These are phyloP conservation scores for Ctenicera cuprea DNA, from an alignment of 2,888 invertebrate species.

Conservation along the genomic window DNA sequence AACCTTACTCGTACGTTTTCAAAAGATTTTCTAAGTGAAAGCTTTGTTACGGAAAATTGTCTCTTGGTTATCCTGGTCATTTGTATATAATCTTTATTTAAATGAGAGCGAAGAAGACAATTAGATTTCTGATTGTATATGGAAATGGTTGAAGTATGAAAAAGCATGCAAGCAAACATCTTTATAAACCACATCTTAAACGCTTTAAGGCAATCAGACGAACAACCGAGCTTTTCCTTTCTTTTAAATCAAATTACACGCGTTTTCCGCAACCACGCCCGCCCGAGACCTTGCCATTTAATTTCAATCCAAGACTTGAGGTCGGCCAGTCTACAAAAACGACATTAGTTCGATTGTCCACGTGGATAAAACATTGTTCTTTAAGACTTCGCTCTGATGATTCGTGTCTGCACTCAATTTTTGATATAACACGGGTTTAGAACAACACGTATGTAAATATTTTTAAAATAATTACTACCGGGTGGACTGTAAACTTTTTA, in stretches of 20 bases:
- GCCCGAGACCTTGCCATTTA: slow-evolving; percentile 49
- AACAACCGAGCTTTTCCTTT: slow-evolving; percentile 36
- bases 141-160: slow-evolving; percentile 14
- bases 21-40: slow-evolving; percentile 18
- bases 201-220: slow-evolving; percentile 34
- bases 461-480: slow-evolving; percentile 15
- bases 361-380: slow-evolving; percentile 36
- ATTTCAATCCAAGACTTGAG: slow-evolving; percentile 41
- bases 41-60: slow-evolving; percentile 5
- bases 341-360: slow-evolving; percentile 38
- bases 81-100: slow-evolving; percentile 17
- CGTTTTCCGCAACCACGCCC: slow-evolving; percentile 47
- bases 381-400: slow-evolving; percentile 24
- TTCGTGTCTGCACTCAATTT: slow-evolving; percentile 20
- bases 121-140: slow-evolving; percentile 6
- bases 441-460: slow-evolving; percentile 9
- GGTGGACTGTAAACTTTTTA: neutral
- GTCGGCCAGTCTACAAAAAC: slow-evolving; percentile 45
- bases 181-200: slow-evolving; percentile 29
- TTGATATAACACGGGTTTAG: slow-evolving; percentile 6
- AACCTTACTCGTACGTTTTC: neutral
- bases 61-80: neutral
- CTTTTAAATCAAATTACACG: slow-evolving; percentile 44
- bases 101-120: slow-evolving; percentile 15
- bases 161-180: slow-evolving; percentile 15